Base-by-base conservation (phyloP, 2,797 vertebrate species). In the Takifugu rubripes region DNA sequence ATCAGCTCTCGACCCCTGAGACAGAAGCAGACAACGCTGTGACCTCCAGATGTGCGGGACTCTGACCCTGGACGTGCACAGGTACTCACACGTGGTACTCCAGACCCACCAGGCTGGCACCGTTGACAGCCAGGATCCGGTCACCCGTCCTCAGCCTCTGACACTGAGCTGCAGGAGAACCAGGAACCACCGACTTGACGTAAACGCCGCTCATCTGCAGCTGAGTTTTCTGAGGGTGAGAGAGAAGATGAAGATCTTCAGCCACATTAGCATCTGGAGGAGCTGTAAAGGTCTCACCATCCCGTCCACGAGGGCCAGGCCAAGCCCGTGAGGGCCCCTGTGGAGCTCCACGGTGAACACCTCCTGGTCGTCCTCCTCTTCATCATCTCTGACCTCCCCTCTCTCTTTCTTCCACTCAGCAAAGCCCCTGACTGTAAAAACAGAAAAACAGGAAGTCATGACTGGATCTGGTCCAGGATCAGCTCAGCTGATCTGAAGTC, bases 91-190 rank as follows among this genome's bases (percentile, higher is more conserved):
- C 57, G 63, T 63, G 82, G 10, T 92, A 93, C 5, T 93, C 91
- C 87, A 91, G 78, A 1, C 91, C 91, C 0, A 92, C 90, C 56
- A 93, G 81, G 54, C 88, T 93, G 72, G 87, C n/a, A 53, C 92
- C 92, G 29, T 93, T 93, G 1, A 93, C 91, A 0, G 91, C 92
- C 76, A 93, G 85, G 66, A 93, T 89, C 2, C 91, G 90, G 24
- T 93, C 89, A 3, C 92, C 92, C 1, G 51, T 74, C 15, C 71
- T 69, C 36, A 93, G 81, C 14, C 74, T 88, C 42, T 74, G 80
- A 59, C 90, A 89, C 25, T 45, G 67, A 24, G 86, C 89, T 0
- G 92, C 92, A 1, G 92, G 92, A 1, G 91, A 92, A 49, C 86
- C 72, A 0, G 92, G 90, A 40, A 92, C 90, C 48, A 92, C 85